A percentile compares a stretch with the other conserved stretches of the same genome.
Conservation (phyloP, 1,140 invertebrate genomes). For the Diachasma alloeum region DNA sequence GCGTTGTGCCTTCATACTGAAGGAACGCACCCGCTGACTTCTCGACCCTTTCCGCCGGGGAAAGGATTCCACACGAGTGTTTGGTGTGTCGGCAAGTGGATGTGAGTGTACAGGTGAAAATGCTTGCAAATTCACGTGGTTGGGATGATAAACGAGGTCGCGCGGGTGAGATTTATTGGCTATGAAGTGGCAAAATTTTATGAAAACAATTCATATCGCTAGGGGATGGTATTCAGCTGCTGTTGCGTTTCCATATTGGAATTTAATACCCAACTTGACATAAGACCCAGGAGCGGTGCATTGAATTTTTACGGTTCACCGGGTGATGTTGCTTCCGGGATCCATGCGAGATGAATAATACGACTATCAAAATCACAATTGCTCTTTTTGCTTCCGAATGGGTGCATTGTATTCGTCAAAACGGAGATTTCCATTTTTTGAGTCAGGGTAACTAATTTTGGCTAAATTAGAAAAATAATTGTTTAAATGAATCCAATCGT, state of each 20-base stretch:
- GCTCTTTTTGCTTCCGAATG: background rate
- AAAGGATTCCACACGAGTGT: background rate
- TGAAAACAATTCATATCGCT: constrained; percentile 9
- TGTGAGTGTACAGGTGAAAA: background rate
- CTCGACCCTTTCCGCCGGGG: background rate
- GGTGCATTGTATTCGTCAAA: background rate
- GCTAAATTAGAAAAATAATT: too few relatives aligned
- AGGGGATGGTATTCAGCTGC: background rate
- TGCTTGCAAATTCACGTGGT: background rate
- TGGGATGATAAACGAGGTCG: constrained; percentile 3
- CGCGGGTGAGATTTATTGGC: constrained; percentile 5
- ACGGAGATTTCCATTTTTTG: too few relatives aligned
- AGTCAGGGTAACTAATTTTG: background rate
- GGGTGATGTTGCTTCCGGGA: background rate
- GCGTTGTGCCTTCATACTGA: background rate
- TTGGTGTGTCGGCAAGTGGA: background rate
- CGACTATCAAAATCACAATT: background rate
- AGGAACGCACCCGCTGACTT: constrained; percentile 14
- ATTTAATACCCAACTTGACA: constrained; percentile 13
- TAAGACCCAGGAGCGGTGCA: background rate
- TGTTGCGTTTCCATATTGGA: background rate
- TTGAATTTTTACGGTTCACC: background rate
- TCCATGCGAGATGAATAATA: background rate
- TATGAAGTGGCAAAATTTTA: constrained; percentile 17
- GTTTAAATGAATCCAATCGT: too few relatives aligned